Conservation (phyloP, 2,888 invertebrate genomes). For the Melanophora roralis region DNA sequence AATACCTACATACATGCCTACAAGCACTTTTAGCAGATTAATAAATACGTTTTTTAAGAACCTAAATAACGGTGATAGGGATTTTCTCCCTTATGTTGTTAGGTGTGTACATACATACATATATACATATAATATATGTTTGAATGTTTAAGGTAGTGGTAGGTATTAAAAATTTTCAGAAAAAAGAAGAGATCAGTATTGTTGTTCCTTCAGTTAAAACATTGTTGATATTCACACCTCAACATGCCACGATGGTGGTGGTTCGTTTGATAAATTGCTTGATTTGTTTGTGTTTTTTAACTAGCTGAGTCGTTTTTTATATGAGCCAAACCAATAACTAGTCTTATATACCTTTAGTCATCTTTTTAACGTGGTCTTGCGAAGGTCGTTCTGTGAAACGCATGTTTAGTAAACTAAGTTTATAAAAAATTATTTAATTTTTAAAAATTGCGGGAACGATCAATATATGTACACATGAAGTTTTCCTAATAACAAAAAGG, state of each 20-base stretch:
- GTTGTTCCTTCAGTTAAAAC: constrained; percentile 17
- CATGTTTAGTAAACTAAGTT: constrained; percentile 21
- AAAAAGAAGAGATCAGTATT: neutral
- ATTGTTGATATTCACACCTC: constrained; percentile 58
- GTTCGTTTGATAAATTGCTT: constrained; percentile 59
- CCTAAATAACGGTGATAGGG: too few species aligned
- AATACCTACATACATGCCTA: too few species aligned
- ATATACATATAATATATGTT: too few species aligned
- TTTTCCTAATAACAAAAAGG: constrained; percentile 21
- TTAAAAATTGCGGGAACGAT: constrained; percentile 56
- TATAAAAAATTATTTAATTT: constrained; percentile 1
- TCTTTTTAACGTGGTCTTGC: constrained; percentile 60
- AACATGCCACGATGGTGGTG: constrained; percentile 46
- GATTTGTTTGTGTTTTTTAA: constrained; percentile 23
- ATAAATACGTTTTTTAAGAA: too few species aligned
- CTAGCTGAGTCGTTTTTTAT: constrained; percentile 37
- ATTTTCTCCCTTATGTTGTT: constrained; percentile 38
- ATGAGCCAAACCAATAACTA: constrained; percentile 50
- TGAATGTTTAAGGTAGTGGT: too few species aligned
- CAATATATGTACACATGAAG: constrained; percentile 25
- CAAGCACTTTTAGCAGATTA: too few species aligned
- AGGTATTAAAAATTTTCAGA: too few species aligned
- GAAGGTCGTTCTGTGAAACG: constrained; percentile 59
- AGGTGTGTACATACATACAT: neutral
- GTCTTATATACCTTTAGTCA: constrained; percentile 62